Evolutionary conservation across 1,140 invertebrate genomes (phyloP).

Genomic region (Helicorthomorpha holstii): DNA sequence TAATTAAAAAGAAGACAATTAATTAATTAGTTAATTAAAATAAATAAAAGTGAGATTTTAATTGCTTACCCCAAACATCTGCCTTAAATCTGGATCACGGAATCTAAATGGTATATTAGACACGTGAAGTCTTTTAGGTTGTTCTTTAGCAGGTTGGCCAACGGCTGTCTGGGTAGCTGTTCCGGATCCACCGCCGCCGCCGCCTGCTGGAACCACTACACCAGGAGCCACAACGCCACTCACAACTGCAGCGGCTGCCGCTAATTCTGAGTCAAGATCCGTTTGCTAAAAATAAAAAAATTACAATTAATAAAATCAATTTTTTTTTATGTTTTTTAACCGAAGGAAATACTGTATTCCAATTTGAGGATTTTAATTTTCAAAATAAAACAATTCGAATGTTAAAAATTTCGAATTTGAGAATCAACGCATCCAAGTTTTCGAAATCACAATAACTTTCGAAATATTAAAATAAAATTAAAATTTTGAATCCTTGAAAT

Average conservation of each 20-base stretch:
- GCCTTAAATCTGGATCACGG: slow-evolving; percentile 88
- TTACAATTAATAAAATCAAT: no score
- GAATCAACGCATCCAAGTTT: no score
- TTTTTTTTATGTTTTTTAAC: no score
- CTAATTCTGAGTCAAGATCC: slow-evolving; percentile 27
- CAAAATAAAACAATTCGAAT: no score
- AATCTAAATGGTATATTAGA: slow-evolving; percentile 99
- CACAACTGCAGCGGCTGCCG: slow-evolving; percentile 8
- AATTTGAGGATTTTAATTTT: no score
- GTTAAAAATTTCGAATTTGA: no score
- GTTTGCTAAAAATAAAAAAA: slow-evolving; percentile 27
- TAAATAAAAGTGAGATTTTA: slow-evolving; percentile 4
- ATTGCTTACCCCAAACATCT: slow-evolving; percentile 88
- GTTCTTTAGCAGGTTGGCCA: slow-evolving; percentile 22
- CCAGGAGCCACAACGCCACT: no score
- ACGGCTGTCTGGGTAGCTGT: slow-evolving; percentile 13
- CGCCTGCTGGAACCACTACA: slow-evolving; percentile 11
- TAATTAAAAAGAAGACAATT: slow-evolving; percentile 31
- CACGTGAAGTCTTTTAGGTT: slow-evolving; percentile 32
- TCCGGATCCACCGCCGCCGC: slow-evolving; percentile 58
- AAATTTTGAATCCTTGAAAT: no score
- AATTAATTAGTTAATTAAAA: slow-evolving; percentile 11
- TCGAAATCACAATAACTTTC: no score
- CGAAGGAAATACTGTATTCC: no score
- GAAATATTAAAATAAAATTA: no score